phyloP scores from a whole-genome alignment of 2,113 vertebrate species.

The Melanerpes formicivorus region DNA sequence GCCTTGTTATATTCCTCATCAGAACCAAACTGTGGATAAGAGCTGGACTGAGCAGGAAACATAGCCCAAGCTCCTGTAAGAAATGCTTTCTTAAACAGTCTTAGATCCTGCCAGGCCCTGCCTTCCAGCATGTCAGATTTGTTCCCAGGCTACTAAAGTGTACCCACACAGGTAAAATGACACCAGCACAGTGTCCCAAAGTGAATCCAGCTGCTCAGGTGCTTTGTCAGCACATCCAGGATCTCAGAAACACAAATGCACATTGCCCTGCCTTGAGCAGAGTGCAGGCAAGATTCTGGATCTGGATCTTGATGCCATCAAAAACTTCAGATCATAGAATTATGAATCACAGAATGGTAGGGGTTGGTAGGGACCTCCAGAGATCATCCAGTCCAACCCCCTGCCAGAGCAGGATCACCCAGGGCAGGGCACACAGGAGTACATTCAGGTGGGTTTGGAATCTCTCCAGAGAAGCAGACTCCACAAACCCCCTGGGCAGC shows the following conservation, averaged over 20 bases:
- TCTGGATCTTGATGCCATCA: accelerated
- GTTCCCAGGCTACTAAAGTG: background rate
- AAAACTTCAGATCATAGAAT: background rate
- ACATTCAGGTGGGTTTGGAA: no score
- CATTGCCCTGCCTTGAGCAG: background rate
- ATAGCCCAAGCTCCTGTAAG: background rate
- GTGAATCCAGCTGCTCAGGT: no score
- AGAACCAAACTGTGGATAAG: background rate
- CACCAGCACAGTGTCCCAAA: background rate
- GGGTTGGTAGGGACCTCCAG: no score
- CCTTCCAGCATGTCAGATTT: background rate
- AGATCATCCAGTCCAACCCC: no score
- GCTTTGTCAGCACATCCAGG: background rate
- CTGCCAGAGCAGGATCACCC: no score
- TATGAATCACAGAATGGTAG: no score
- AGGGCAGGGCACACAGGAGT: no score
- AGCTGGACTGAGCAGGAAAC: background rate
- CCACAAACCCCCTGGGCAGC: no score
- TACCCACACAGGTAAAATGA: background rate
- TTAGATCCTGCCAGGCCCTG: background rate
- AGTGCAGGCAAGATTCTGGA: background rate
- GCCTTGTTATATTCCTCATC: background rate
- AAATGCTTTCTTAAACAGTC: background rate
- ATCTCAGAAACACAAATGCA: background rate
- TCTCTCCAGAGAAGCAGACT: no score